Evolutionary conservation across 2,797 vertebrate species (phyloP).

Genomic region (Scleropages formosus): DNA sequence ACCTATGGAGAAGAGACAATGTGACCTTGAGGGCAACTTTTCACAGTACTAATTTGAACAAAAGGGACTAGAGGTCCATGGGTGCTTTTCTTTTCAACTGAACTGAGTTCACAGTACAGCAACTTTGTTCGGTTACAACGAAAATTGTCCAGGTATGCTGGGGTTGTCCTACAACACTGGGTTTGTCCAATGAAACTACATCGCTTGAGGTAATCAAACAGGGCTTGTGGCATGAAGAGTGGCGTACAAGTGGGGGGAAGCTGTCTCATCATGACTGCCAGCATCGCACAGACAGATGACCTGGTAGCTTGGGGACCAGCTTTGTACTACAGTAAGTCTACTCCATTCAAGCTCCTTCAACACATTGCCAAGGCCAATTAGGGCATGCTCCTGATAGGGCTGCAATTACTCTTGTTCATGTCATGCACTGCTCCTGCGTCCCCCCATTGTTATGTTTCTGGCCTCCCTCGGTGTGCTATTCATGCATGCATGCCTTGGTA

Average conservation of each 20-base stretch:
- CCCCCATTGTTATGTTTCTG: conserved; percentile 73
- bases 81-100: conserved; percentile 22
- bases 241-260: no score
- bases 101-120: no score
- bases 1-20: conserved; percentile 15
- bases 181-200: no score
- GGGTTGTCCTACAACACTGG: no score
- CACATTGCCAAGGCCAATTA: conserved; percentile 77
- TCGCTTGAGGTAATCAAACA: no score
- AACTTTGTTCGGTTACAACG: no score
- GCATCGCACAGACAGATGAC: no score
- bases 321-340: no score
- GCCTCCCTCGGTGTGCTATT: conserved; percentile 70
- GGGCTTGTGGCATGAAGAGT: no score
- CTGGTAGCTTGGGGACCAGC: no score
- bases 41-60: background rate
- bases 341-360: conserved; percentile 35
- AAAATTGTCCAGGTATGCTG: no score
- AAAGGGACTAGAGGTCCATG: background rate
- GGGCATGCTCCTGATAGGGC: conserved; percentile 71
- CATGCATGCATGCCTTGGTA: conserved; percentile 54
- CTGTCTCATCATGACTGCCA: no score
- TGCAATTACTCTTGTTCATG: conserved; percentile 77
- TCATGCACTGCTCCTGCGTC: conserved; percentile 68
- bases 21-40: conserved; percentile 16